These are phyloP conservation scores for Montipora capricornis DNA, from an alignment of 64 coral and sea anemone genomes.

Conservation along the genomic window DNA sequence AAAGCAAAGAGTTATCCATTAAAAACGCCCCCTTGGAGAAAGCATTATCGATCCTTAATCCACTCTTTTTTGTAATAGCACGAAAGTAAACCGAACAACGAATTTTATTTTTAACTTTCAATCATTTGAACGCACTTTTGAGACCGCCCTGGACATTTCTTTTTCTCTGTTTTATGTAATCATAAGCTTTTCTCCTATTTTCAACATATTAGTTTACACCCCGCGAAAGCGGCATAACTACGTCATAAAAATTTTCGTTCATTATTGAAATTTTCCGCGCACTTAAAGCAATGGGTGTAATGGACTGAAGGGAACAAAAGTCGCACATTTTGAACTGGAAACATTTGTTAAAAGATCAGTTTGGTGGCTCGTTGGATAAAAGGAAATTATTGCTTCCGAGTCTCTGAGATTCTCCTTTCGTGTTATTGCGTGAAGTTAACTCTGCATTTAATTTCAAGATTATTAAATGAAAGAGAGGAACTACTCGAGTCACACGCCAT, in stretches of 20 bases:
- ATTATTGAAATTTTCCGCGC: neutral
- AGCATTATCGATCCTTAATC: neutral
- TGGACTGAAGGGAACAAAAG: too few relatives aligned
- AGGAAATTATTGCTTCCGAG: neutral
- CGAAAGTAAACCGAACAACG: neutral
- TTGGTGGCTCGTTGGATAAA: neutral
- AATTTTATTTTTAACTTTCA: slow-evolving; percentile 20
- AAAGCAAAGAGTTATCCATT: neutral
- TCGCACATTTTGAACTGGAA: neutral
- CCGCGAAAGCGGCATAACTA: neutral
- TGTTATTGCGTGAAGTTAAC: neutral
- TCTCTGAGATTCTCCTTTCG: neutral
- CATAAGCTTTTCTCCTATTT: neutral
- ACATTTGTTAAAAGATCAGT: neutral
- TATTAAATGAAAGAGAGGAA: neutral
- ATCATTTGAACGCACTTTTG: neutral
- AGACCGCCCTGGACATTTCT: slow-evolving; percentile 16
- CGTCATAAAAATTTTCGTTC: neutral
- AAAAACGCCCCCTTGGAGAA: neutral
- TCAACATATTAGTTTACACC: neutral
- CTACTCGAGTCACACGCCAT: neutral
- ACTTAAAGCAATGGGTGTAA: too few relatives aligned
- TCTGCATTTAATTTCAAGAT: neutral
- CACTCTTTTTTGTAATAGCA: neutral
- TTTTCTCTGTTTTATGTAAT: neutral